A percentile compares a stretch with the other conserved stretches of the same genome.
Evolutionary conservation across 2,888 invertebrate species (phyloP).

Genomic region (Drosophila putrida): DNA sequence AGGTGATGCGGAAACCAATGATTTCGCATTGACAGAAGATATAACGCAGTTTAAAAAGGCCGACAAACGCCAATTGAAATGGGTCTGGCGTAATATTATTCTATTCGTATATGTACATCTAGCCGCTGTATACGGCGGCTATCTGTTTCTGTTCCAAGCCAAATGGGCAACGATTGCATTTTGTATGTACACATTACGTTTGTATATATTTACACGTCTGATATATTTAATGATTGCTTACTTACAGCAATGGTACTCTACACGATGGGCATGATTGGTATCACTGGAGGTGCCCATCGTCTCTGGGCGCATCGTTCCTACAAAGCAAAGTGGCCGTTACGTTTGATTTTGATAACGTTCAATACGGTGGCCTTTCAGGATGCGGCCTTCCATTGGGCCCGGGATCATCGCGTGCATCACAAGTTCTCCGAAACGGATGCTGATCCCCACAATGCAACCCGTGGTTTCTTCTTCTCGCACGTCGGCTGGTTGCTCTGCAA

Average conservation of each 20-base stretch:
- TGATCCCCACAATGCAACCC: conserved; percentile 95
- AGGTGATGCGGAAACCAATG: conserved; percentile 88
- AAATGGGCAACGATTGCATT: conserved; percentile 90
- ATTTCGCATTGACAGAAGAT: conserved; percentile 87
- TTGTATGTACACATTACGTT: conserved; percentile 88
- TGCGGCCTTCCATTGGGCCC: conserved; percentile 91
- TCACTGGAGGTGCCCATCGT: conserved; percentile 98
- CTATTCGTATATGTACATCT: conserved; percentile 91
- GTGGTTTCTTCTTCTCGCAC: conserved; percentile 99
- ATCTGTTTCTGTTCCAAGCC: conserved; percentile 90
- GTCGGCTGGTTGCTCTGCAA: conserved; percentile 96
- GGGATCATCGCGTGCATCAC: conserved; percentile 94
- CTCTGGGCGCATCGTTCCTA: conserved; percentile 98
- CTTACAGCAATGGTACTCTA: conserved; percentile 90
- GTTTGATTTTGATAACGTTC: conserved; percentile 91
- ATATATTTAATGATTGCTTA: conserved; percentile 1
- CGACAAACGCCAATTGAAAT: conserved; percentile 87
- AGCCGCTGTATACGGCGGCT: conserved; percentile 91
- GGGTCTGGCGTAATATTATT: conserved; percentile 94
- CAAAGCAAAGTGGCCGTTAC: conserved; percentile 96
- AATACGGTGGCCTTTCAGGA: conserved; percentile 97
- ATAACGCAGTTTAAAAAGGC: conserved; percentile 86
- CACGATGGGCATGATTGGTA: conserved; percentile 93
- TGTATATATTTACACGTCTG: background rate
- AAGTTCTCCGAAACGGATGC: conserved; percentile 97